phyloP scores from a whole-genome alignment of 2,797 vertebrate species.

The Ceryle rudis region DNA sequence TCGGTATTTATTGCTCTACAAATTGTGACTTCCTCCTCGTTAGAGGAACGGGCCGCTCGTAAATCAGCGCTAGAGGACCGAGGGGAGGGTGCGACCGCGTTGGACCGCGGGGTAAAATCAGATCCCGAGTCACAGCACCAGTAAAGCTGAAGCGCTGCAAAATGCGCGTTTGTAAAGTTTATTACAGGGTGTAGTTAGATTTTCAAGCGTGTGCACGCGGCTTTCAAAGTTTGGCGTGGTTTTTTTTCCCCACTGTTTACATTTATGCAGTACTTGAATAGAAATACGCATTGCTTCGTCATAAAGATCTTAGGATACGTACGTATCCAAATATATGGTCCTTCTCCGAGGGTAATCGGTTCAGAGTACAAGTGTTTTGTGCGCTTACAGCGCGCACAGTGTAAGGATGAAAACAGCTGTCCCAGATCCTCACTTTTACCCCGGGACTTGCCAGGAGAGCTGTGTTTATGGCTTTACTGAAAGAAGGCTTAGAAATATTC shows the following conservation, averaged over 20 bases:
- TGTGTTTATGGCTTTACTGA: neutral
- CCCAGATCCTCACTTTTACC: neutral
- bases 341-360: neutral
- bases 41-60: neutral
- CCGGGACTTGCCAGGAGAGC: neutral
- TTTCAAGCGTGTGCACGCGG: neutral
- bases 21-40: conserved; percentile 70
- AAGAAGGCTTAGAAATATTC: neutral
- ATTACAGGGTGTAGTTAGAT: neutral
- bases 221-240: neutral
- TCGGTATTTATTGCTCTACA: conserved; percentile 83
- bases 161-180: neutral
- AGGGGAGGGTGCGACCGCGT: neutral
- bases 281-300: neutral
- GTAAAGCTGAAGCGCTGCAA: neutral
- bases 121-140: neutral
- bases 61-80: conserved; percentile 28
- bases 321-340: fast-evolving
- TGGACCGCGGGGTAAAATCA: neutral
- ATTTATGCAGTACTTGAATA: neutral
- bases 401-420: neutral
- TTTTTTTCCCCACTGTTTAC: fast-evolving
- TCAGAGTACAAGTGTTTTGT: neutral
- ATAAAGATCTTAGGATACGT: neutral
- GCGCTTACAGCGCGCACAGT: neutral